These are phyloP conservation scores for Lymantria monacha DNA, from an alignment of 2,888 invertebrate genomes.

Conservation along the genomic window DNA sequence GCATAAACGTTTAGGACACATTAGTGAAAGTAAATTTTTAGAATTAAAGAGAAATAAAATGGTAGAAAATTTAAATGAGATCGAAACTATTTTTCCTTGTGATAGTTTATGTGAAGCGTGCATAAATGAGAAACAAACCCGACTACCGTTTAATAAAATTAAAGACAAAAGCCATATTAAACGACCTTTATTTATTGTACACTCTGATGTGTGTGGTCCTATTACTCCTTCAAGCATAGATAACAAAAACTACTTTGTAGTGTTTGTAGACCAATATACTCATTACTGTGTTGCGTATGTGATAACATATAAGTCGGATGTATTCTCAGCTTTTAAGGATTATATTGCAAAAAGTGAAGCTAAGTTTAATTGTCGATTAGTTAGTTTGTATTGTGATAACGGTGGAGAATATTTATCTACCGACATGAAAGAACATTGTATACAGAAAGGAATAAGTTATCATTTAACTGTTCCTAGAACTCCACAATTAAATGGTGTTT, in stretches of 20 bases:
- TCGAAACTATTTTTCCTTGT: neutral
- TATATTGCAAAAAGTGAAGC: slow-evolving; percentile 8
- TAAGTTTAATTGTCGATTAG: slow-evolving; percentile 37
- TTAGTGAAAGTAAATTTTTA: neutral
- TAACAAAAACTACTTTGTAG: no score
- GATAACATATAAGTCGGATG: slow-evolving; percentile 37
- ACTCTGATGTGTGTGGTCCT: no score
- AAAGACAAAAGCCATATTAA: no score
- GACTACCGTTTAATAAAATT: neutral
- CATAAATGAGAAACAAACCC: neutral
- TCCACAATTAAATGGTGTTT: slow-evolving; percentile 51
- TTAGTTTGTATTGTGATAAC: slow-evolving; percentile 41
- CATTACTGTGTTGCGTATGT: slow-evolving; percentile 43
- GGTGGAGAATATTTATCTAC: slow-evolving; percentile 41
- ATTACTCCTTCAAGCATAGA: no score
- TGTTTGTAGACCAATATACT: slow-evolving; percentile 46
- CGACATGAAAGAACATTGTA: slow-evolving; percentile 33
- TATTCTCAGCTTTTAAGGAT: slow-evolving; percentile 21
- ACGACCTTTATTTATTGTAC: no score
- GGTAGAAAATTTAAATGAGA: neutral
- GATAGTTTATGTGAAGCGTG: neutral
- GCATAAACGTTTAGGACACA: neutral
- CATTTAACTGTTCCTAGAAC: slow-evolving; percentile 49
- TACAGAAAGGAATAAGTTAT: slow-evolving; percentile 13
- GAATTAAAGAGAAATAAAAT: neutral